Evolutionary conservation across 2,113 vertebrate species (phyloP).

Genomic region (Rhynchomys soricoides): DNA sequence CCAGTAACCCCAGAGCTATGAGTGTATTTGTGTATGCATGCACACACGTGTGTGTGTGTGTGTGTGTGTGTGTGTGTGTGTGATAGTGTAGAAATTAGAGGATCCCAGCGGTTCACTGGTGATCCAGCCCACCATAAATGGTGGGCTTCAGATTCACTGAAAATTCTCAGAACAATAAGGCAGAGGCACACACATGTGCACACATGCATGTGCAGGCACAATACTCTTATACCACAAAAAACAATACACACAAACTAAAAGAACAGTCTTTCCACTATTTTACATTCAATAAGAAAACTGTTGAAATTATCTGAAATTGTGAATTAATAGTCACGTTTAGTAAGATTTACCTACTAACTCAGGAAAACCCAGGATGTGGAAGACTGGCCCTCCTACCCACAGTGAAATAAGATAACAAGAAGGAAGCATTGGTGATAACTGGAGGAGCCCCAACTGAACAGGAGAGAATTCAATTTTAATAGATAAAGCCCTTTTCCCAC

Average conservation of each 20-base stretch:
- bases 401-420: not conserved
- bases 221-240: not conserved
- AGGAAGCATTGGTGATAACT: not conserved
- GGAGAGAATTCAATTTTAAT: not conserved
- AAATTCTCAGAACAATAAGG: not conserved
- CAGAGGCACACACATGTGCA: no score
- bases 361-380: not conserved
- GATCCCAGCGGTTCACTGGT: not conserved
- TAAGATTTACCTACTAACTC: not conserved
- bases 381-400: not conserved
- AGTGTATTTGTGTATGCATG: not conserved
- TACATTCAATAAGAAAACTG: not conserved
- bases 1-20: not conserved
- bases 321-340: slow-evolving; percentile 25
- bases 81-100: not conserved
- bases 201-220: no score
- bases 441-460: not conserved
- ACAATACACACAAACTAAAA: not conserved
- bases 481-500: not conserved
- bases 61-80: not conserved
- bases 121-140: not conserved
- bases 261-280: not conserved
- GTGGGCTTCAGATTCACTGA: not conserved
- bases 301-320: not conserved
- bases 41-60: not conserved